Evolutionary conservation across 1,140 invertebrate species (phyloP), one percentile per base, ranked within the genome.

Genomic region (Eciton burchellii): DNA sequence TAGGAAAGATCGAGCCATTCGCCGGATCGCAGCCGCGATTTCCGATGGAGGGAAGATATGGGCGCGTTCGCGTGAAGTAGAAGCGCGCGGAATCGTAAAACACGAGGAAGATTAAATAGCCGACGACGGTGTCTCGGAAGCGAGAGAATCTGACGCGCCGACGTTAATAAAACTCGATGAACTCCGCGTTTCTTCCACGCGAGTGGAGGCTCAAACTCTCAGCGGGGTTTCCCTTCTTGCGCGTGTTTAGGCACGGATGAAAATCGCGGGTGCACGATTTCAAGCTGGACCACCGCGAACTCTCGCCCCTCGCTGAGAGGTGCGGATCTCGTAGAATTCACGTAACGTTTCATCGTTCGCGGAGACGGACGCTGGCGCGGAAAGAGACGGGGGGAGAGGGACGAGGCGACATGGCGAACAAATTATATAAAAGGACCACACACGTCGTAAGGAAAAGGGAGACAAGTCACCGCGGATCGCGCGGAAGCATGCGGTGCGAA

Each of bases 351-450:
- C 59, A 83, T 83, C 84, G 70, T 81, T 70, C 65, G 29, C 8
- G n/a, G 49, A 26, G 45, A 79, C 16, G 49, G 54, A 47, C 45
- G 43, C 21, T 63, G 12, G 43, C 63, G 43, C 35, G 60, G 49
- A 16, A 11, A 24, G 35, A 41, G 26, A 60, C 60, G 26, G 24
- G 59, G 41, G 71, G 49, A 60, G 63, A 66, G 62, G 83, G 19
- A 82, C 56, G 59, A 59, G 59, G 43, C n/a, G 71, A 65, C 71
- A 77, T 54, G 65, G 81, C 52, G 81, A 81, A 85, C 84, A 92
- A 92, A 92, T 92, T 92, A 91, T 91, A 89, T 87, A 88, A 88
- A 88, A 91, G 90, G 91, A 92, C 92, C 92, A 92, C 92, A 91
- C 92, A 92, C 84, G 90, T 84, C 57, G 91, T 87, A 81, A 66